Evolutionary conservation across 1,140 invertebrate genomes (phyloP).

Genomic region (Apis mellifera): Amel_HAv3.1 CM009934.2:7791501-7792000

Average conservation of each 20-base stretch:
- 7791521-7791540: too few relatives aligned
- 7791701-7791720: background rate
- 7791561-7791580: too few relatives aligned
- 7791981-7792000: background rate
- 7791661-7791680: background rate
- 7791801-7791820: conserved; percentile 1
- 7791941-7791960: background rate
- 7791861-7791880: background rate
- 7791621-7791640: background rate
- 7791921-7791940: background rate
- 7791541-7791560: too few relatives aligned
- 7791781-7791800: conserved; percentile 35
- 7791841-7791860: too few relatives aligned
- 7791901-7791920: background rate
- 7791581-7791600: too few relatives aligned
- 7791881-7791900: background rate
- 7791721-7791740: conserved; percentile 18
- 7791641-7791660: background rate
- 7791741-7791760: background rate
- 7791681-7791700: background rate
- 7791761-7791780: conserved; percentile 25
- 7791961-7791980: conserved; percentile 6
- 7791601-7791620: too few relatives aligned
- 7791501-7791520: too few relatives aligned
- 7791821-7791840: conserved; percentile 14